Evolutionary conservation across 2,888 invertebrate species (phyloP), one percentile per base, ranked within the genome.

Genomic region (Meliscaeva auricollis): DNA sequence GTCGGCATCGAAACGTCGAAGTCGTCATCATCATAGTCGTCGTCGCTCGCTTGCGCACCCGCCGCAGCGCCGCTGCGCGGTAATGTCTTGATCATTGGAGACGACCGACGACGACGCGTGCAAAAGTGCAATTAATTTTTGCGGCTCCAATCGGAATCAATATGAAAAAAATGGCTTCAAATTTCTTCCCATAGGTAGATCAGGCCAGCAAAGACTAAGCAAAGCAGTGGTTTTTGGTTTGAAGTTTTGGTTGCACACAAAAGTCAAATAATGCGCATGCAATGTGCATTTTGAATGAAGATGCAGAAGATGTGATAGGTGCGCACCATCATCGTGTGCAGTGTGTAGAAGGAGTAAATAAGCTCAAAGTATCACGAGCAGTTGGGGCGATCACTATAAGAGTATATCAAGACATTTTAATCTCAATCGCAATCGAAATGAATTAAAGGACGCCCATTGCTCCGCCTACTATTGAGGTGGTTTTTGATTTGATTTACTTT

Each of bases 121-220:
- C 91, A 91, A 90, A 89, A 89, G 89, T 88, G 91, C 91, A 91
- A 91, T 91, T 91, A 91, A 91, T 91, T 91, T 91, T 89, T 90
- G 89, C 89, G 88, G 88, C 89, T 76, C 56, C 80, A 75, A 80
- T 80, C 72, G 60, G 60, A 70, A 84, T 80, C 75, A 76, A 72
- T 80, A 66, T 48, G 41, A 60, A 64, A 50, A 75, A 79, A 66
- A 77, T 69, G 20, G 64, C 35, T 64, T 68, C 62, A 76, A 73
- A 81, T 69, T 73, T 69, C 62, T 80, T 76, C 80, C 80, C 79
- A 83, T 77, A 73, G 70, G 30, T 60, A 13, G 13, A 13, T n/a
- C 52, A 20, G 13, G 3, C 9, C 15, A 17, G 35, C 7, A 35
- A 9, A 35, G 6, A 35, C 9, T 9, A 9, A 35, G 7, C 35